phyloP scores from a whole-genome alignment of 1,140 invertebrate genomes.

The Zaprionus vittiger region DNA sequence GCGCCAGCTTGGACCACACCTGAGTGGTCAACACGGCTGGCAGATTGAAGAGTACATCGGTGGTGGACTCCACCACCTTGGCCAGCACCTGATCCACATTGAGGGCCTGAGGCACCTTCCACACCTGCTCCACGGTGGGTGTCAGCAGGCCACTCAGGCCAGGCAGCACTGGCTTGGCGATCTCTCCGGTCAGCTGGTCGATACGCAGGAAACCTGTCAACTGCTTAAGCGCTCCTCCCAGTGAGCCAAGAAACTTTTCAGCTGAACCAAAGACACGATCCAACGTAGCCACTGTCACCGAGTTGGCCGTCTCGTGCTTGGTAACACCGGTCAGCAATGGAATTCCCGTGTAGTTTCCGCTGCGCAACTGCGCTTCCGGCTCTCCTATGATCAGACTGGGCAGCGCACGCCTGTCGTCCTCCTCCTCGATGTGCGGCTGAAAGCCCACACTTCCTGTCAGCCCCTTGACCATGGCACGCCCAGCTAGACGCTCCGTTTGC shows the following conservation, averaged over 20 bases:
- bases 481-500: slow-evolving; percentile 83
- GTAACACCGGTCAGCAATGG: slow-evolving; percentile 90
- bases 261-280: slow-evolving; percentile 69
- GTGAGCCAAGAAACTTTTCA: slow-evolving; percentile 70
- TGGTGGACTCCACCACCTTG: slow-evolving; percentile 85
- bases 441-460: slow-evolving; percentile 84
- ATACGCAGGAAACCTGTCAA: slow-evolving; percentile 65
- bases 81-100: slow-evolving; percentile 71
- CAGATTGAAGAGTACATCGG: slow-evolving; percentile 90
- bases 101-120: slow-evolving; percentile 69
- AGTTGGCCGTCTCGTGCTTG: slow-evolving; percentile 88
- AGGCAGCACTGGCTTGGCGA: slow-evolving; percentile 70
- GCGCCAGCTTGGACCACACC: slow-evolving; percentile 87
- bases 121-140: slow-evolving; percentile 71
- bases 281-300: slow-evolving; percentile 62
- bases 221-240: slow-evolving; percentile 58
- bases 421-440: slow-evolving; percentile 88
- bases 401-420: slow-evolving; percentile 87
- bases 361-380: slow-evolving; percentile 86
- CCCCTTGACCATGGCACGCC: slow-evolving; percentile 84
- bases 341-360: slow-evolving; percentile 85
- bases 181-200: slow-evolving; percentile 72
- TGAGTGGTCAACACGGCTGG: slow-evolving; percentile 89
- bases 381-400: slow-evolving; percentile 86
- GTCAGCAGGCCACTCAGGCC: slow-evolving; percentile 60